These are phyloP conservation scores for Drosophila algonquin DNA, from an alignment of 2,888 invertebrate genomes.

Conservation along the genomic window DNA sequence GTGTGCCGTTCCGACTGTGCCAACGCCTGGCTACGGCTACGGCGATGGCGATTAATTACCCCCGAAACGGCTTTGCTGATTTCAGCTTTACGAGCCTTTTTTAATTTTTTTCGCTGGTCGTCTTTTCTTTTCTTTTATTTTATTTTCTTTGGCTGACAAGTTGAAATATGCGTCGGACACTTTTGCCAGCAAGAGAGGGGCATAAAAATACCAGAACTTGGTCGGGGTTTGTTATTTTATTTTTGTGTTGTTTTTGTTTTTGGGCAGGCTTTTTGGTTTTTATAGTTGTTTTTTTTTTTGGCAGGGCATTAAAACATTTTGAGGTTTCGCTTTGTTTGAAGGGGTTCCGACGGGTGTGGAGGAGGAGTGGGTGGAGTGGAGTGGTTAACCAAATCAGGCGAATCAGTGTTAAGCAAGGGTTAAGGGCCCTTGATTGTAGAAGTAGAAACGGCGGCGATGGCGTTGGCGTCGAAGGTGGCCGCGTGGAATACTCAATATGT, in stretches of 20 bases:
- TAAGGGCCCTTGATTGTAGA: slow-evolving; percentile 28
- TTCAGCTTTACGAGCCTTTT: slow-evolving; percentile 78
- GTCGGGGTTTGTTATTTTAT: slow-evolving; percentile 45
- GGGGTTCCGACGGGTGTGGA: slow-evolving; percentile 4
- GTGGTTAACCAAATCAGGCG: neutral
- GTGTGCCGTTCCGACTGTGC: slow-evolving; percentile 2
- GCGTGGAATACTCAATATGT: slow-evolving; percentile 43
- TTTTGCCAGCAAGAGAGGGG: slow-evolving; percentile 56
- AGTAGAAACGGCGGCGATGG: neutral
- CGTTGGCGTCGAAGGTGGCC: slow-evolving; percentile 10
- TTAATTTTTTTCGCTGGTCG: slow-evolving; percentile 36
- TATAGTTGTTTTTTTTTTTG: slow-evolving; percentile 44
- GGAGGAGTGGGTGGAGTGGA: slow-evolving; percentile 12
- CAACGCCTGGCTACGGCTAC: slow-evolving; percentile 42
- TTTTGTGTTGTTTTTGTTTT: slow-evolving; percentile 42
- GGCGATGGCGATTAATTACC: slow-evolving; percentile 73
- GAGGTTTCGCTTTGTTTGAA: slow-evolving; percentile 27
- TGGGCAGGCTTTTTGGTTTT: slow-evolving; percentile 36
- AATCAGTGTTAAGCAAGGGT: slow-evolving; percentile 7
- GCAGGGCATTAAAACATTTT: slow-evolving; percentile 46
- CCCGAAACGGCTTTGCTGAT: slow-evolving; percentile 66
- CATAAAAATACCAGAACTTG: slow-evolving; percentile 69
- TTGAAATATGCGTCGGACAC: slow-evolving; percentile 73
- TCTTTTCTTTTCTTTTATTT: slow-evolving; percentile 59
- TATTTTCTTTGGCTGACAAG: slow-evolving; percentile 66